Conservation (phyloP, 2,113 vertebrate genomes). For the Platichthys stellatus region DNA sequence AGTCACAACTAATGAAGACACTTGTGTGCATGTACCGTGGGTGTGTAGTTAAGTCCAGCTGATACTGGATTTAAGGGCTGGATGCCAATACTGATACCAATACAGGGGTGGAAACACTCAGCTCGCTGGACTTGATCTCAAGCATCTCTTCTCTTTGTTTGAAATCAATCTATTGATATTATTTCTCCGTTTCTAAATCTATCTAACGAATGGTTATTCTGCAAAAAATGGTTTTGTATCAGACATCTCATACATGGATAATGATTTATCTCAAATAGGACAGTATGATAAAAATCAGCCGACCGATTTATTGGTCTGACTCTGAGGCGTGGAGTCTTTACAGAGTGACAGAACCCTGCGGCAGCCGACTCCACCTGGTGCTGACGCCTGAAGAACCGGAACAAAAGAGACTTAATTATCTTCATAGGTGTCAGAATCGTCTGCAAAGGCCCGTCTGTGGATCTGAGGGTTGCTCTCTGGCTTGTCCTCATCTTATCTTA, state of each 20-base stretch:
- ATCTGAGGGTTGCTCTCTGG: constrained; percentile 13
- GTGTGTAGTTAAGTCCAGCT: too few species aligned
- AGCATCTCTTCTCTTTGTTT: too few species aligned
- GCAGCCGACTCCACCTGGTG: neutral
- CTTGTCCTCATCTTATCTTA: constrained; percentile 40
- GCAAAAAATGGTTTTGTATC: too few species aligned
- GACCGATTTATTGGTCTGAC: neutral
- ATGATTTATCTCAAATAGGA: neutral
- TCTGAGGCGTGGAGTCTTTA: neutral
- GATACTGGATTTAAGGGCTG: too few species aligned
- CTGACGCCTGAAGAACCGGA: neutral
- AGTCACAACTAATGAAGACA: too few species aligned
- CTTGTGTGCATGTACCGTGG: too few species aligned
- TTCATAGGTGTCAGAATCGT: constrained; percentile 32
- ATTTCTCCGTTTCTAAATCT: too few species aligned
- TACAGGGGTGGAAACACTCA: too few species aligned
- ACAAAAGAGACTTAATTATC: constrained; percentile 25
- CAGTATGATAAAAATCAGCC: neutral
- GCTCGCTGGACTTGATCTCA: too few species aligned
- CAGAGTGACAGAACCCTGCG: neutral
- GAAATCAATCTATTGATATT: too few species aligned
- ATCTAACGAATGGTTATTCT: too few species aligned
- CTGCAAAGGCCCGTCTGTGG: constrained; percentile 16
- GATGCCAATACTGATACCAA: too few species aligned
- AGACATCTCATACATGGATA: neutral